Evolutionary conservation across 37 sponge, comb jelly and placozoan genomes (phyloP), one percentile per base, ranked within the genome.

Genomic region (Tethya wilhelma): DNA sequence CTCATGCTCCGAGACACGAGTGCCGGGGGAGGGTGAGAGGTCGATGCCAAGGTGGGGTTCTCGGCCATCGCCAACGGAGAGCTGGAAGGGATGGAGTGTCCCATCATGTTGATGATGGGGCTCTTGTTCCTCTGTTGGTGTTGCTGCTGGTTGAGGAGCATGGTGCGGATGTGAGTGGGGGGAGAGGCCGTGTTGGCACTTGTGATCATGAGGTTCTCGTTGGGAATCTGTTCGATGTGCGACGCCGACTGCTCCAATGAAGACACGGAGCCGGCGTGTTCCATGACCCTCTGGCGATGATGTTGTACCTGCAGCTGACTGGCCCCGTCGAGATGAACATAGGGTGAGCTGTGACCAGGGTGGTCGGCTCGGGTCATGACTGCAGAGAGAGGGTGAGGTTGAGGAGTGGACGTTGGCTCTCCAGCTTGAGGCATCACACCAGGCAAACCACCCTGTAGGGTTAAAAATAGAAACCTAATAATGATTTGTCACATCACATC

Each of bases 121-220:
- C 74, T 65, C 57, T 74, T 74, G 55, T 42, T 69, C 12, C 42
- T 12, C 42, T 57, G 59, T 29, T 75, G 75, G 40, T 58, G 75
- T n/a, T 60, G 43, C 32, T 73, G 63, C 43, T 86, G 78, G 30
- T 53, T 64, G 36, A 79, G 56, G 8, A 79, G 64, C 74, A 86
- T 53, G 58, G 46, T 67, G 0, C 77, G 67, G 56, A 75, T 74
- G 84, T 84, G 84, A 38, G 55, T 53, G 4, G 84, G 87, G 19
- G 80, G 74, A 39, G 79, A 79, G 30, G 80, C 67, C 20, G 87
- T 62, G 64, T 77, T 84, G 53, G 79, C 39, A 11, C 63, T 38
- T 39, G 75, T 70, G 53, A 75, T 73, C 28, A 80, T 46, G 49
- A 53, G 9, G 17, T 19, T 57, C 20, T 75, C 74, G 4, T 55